Conservation (phyloP, 2,888 invertebrate species). For the Tachystola acroxantha region DNA sequence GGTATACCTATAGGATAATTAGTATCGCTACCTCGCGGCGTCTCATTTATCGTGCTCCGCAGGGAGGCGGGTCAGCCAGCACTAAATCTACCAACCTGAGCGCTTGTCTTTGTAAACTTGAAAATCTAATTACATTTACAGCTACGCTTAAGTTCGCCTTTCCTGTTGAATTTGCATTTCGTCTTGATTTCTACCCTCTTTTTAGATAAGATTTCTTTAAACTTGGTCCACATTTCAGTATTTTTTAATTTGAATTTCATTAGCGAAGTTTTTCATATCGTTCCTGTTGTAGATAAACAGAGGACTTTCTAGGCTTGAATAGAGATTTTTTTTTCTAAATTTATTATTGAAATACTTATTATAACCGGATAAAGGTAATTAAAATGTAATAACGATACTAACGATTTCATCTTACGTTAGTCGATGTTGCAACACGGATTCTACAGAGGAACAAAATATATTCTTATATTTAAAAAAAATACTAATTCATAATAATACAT, state of each 20-base stretch:
- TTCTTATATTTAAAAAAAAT: no score
- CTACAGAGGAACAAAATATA: no score
- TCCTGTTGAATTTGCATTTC: conserved; percentile 67
- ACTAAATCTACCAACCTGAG: conserved; percentile 76
- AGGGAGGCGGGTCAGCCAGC: conserved; percentile 72
- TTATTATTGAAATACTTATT: no score
- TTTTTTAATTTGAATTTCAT: conserved; percentile 29
- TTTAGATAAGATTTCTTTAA: conserved; percentile 44
- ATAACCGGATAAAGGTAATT: no score
- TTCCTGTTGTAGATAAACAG: no score
- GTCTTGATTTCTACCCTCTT: conserved; percentile 52
- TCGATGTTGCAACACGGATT: no score
- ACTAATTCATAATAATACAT: no score
- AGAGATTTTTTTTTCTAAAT: no score
- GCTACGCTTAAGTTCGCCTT: conserved; percentile 65
- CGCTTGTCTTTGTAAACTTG: conserved; percentile 75
- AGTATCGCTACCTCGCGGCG: conserved; percentile 73
- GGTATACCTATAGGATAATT: conserved; percentile 70
- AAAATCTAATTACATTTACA: conserved; percentile 78
- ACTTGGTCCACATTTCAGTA: conserved; percentile 10
- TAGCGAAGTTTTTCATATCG: no score
- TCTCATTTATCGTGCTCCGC: conserved; percentile 72
- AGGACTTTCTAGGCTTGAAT: no score
- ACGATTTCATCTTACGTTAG: no score
- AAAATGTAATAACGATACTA: no score